Base-by-base conservation (phyloP, 2,113 vertebrate species). In the Perca fluviatilis region DNA sequence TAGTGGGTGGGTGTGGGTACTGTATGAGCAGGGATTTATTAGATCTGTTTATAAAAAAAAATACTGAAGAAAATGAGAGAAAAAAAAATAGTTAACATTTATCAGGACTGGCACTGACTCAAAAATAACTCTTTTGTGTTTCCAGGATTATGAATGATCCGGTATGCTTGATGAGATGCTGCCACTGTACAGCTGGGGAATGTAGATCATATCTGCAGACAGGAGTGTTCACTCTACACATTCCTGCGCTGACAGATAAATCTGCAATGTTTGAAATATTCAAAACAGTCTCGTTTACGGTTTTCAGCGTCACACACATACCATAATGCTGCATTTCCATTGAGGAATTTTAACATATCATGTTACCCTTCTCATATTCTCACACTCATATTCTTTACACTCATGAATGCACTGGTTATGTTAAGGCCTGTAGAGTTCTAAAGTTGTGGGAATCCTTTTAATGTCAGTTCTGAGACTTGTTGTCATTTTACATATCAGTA, bases 141-240 rank as follows among this genome's bases (percentile, higher is more conserved):
- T 78, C 18, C 19, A 33, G 72, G 73, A 70, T 13, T 77, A 43
- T 51, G 51, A 81, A 53, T 27, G 43, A 27, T 56, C 16, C 3
- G 3, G 30, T 25, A 54, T 40, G 47, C 53, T 43, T 43, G 56
- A 66, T 83, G 60, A 61, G 79, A 79, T 79, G 68, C 60, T 64
- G 66, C 70, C 74, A 62, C 70, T 18, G 56, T 67, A 79, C 60
- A 87, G 80, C 51, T 66, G 82, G 30, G 77, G 86, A 88, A 93
- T 92, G 84, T 66, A 77, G 89, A 89, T 93, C 65, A 63, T 83
- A 90, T 90, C 92, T 84, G 73, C 43, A 46, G 36, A 63, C 72
- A 85, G 79, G 70, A 90, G 84, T 74, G 71, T 70, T 60, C 50
- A 56, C 88, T 83, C 73, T 77, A 43, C 67, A 62, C 91, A 90